These are phyloP conservation scores for Labeo calbasu DNA, from an alignment of 2,797 vertebrate species.

Conservation along the genomic window DNA sequence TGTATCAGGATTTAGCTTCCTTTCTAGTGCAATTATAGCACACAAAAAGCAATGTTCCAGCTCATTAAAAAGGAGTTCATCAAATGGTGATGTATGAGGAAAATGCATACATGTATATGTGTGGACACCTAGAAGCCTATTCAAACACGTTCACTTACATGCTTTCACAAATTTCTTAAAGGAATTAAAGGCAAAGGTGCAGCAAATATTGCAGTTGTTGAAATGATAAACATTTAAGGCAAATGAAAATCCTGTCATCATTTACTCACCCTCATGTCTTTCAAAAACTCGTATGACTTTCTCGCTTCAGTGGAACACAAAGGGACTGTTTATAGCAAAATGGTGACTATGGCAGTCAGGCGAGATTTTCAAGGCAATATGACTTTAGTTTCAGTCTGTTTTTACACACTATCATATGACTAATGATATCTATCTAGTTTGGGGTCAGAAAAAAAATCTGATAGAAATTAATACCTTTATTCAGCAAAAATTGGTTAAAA, in stretches of 20 bases:
- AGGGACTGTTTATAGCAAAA: not conserved
- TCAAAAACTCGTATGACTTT: not conserved
- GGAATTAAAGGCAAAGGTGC: not conserved
- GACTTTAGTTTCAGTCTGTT: not conserved
- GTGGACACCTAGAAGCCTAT: not conserved
- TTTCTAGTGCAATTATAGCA: slow-evolving; percentile 16
- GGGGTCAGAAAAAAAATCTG: no score
- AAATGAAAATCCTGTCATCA: not conserved
- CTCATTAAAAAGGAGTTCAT: slow-evolving; percentile 22
- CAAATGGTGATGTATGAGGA: not conserved
- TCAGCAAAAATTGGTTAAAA: no score
- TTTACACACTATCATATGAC: not conserved
- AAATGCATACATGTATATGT: not conserved
- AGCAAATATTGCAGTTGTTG: not conserved
- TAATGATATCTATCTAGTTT: not conserved
- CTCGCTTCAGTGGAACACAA: not conserved
- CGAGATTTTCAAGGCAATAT: not conserved
- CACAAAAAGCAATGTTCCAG: slow-evolving; percentile 9
- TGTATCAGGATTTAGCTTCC: slow-evolving; percentile 19
- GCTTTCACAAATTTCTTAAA: not conserved
- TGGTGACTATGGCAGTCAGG: not conserved
- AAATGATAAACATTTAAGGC: not conserved
- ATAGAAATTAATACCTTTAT: no score
- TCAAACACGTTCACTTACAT: not conserved
- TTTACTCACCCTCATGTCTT: not conserved